Base-by-base conservation (phyloP, 1,140 invertebrate species). In the Uloborus diversus region DNA sequence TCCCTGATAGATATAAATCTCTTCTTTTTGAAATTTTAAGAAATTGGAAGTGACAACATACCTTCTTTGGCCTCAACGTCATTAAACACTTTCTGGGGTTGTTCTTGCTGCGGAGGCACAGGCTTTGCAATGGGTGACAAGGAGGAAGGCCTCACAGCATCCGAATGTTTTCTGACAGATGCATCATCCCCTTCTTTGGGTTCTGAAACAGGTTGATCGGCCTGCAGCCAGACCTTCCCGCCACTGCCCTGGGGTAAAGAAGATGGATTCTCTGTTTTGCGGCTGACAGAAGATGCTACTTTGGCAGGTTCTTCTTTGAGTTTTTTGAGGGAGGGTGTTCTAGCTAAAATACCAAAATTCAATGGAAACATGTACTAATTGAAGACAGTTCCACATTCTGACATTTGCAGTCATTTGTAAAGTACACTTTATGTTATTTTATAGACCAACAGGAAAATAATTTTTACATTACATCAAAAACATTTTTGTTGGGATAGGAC, bases 141-240 rank as follows among this genome's bases (percentile, higher is more conserved):
- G 30, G 76, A 68, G 64, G 76, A 79, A 79, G 76, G 76, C 76
- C 76, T 79, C 76, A 79, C 76, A 47, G 76, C 76, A 79, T 79
- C 76, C 65, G 76, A 79, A 37, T 66, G 75, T 32, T 79, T 65
- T 30, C 64, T 69, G 17, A 49, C 28, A 51, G 59, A 47, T 28
- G 35, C 32, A 49, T 68, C 37, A 9, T 79, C n/a, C 28, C 64
- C 32, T 23, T 51, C 59, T 64, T 33, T 57, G 28, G 30, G 9
- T 65, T 37, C 47, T 11, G 73, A 25, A 57, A 20, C 25, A 28
- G 64, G 32, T 69, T 13, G 51, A 32, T 42, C 64, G 56, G 76
- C 64, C 76, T 79, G 76, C 76, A 79, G 76, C 76, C 76, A 79
- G 76, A 79, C 76, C 76, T 79, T 79, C 76, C 76, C 76, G 49